phyloP scores from a whole-genome alignment of 2,113 vertebrate species.

The Brienomyrus brachyistius region DNA sequence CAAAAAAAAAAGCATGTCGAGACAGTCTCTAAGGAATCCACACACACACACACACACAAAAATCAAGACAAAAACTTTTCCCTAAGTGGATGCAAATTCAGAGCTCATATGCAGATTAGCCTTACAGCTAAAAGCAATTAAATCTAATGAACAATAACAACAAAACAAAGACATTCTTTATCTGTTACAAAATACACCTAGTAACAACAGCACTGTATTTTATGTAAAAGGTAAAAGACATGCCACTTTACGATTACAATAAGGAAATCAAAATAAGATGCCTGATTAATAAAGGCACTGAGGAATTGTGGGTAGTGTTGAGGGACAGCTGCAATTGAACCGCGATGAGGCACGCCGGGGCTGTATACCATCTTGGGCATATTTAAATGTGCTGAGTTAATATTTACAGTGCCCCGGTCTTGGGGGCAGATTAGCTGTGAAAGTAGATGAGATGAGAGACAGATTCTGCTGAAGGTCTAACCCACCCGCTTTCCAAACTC shows the following conservation, averaged over 20 bases:
- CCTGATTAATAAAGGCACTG: neutral
- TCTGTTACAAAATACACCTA: neutral
- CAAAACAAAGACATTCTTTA: neutral
- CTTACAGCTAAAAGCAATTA: neutral
- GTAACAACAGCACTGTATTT: neutral
- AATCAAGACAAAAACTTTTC: neutral
- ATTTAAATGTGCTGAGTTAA: neutral
- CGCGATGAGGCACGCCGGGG: neutral
- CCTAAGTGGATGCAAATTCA: neutral
- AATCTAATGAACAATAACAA: slow-evolving; percentile 2
- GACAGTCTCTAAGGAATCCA: neutral
- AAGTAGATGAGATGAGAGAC: neutral
- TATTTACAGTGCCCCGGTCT: neutral
- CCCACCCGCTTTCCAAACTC: neutral
- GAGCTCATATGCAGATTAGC: neutral
- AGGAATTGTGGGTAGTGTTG: neutral
- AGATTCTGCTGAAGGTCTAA: neutral
- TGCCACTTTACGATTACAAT: neutral
- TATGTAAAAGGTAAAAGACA: neutral
- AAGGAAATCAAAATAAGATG: neutral
- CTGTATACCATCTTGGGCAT: neutral
- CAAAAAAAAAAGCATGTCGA: neutral
- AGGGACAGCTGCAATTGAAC: neutral
- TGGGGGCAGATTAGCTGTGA: neutral
- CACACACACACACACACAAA: neutral